Evolutionary conservation across 2,113 vertebrate species (phyloP).

Genomic region (Alexandromys fortis): DNA sequence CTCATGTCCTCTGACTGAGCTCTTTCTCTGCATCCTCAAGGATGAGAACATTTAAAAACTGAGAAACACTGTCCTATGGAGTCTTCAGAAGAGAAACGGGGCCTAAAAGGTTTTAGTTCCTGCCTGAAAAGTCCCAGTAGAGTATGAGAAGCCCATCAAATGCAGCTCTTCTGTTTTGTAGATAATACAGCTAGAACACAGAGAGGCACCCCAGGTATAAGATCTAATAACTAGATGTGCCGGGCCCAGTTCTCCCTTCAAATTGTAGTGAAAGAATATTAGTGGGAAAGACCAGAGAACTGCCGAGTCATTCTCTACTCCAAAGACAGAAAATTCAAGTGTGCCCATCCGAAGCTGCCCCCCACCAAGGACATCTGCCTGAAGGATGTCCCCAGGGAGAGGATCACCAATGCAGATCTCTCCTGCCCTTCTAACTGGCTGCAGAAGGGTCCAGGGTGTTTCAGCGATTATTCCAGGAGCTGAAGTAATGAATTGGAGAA

Average conservation of each 20-base stretch:
- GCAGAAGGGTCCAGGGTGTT: background rate
- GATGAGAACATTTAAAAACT: background rate
- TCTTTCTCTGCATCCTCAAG: background rate
- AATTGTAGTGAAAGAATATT: background rate
- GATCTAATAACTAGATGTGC: background rate
- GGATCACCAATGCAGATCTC: background rate
- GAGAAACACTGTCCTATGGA: background rate
- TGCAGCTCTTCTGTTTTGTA: background rate
- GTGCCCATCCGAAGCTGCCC: background rate
- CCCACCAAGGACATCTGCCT: background rate
- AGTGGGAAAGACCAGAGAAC: background rate
- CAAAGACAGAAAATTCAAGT: background rate
- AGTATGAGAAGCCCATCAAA: background rate
- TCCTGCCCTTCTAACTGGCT: background rate
- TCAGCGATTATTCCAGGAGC: background rate
- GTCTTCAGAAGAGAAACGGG: background rate
- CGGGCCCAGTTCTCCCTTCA: background rate
- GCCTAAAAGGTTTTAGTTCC: background rate
- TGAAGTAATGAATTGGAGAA: background rate
- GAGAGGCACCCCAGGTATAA: background rate
- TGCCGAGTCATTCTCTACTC: background rate
- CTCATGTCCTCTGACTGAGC: background rate
- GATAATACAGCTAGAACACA: background rate
- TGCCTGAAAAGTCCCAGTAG: background rate
- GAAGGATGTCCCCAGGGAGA: background rate